These are phyloP conservation scores for Silurus meridionalis DNA, from an alignment of 2,113 vertebrate genomes.

Conservation along the genomic window DNA sequence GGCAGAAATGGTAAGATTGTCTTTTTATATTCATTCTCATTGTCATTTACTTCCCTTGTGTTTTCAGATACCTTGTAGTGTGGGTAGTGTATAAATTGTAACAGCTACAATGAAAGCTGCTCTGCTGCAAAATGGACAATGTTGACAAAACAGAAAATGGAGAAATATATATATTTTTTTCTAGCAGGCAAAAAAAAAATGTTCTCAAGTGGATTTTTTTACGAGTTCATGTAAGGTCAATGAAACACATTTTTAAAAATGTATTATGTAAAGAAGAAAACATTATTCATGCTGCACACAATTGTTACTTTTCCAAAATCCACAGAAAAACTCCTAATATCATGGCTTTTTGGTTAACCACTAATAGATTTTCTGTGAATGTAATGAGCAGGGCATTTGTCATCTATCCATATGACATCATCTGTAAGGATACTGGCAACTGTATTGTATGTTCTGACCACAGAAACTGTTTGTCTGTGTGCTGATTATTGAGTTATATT, in stretches of 20 bases:
- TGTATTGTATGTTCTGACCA: conserved; percentile 53
- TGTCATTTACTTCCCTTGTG: not conserved
- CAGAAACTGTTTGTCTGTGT: conserved; percentile 40
- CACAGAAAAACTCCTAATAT: conserved; percentile 1
- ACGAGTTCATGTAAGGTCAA: conserved; percentile 5
- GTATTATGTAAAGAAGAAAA: conserved; percentile 15
- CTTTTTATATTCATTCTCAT: not conserved
- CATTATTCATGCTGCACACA: not conserved
- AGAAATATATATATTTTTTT: not conserved
- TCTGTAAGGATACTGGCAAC: conserved; percentile 57
- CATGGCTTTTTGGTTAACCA: conserved; percentile 39
- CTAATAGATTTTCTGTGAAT: conserved; percentile 35
- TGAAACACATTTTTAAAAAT: conserved; percentile 2
- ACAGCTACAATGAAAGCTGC: not conserved
- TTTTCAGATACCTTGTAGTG: not conserved
- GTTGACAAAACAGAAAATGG: not conserved
- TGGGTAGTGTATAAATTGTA: not conserved
- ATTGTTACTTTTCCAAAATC: conserved; percentile 28
- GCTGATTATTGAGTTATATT: not conserved
- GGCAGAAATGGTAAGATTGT: conserved; percentile 89
- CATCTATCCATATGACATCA: conserved; percentile 68
- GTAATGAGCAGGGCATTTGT: conserved; percentile 49
- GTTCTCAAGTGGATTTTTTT: not conserved
- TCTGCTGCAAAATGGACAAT: not conserved
- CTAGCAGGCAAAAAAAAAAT: not conserved